Evolutionary conservation across 1,140 invertebrate genomes (phyloP).

Genomic region (Drosophila nebulosa): DNA sequence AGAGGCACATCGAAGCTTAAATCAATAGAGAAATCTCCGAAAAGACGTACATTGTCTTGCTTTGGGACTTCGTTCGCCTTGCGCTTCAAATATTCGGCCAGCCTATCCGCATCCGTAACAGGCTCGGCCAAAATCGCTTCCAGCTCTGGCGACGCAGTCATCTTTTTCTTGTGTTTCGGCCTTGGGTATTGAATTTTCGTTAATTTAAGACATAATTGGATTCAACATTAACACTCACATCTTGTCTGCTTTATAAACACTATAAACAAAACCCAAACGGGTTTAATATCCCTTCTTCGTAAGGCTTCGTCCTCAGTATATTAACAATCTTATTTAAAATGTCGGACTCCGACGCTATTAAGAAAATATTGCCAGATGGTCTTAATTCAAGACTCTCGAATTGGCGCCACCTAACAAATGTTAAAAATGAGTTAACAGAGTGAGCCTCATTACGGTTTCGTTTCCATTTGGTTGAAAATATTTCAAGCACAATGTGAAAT

Average conservation of each 20-base stretch:
- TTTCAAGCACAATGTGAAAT: too few species aligned
- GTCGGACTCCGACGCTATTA: background rate
- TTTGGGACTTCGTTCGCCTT: constrained; percentile 19
- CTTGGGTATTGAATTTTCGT: background rate
- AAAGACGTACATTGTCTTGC: background rate
- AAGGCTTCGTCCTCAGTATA: background rate
- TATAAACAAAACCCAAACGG: too few species aligned
- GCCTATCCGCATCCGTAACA: background rate
- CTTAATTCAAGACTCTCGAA: too few species aligned
- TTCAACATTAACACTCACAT: background rate
- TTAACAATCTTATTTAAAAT: background rate
- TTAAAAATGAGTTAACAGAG: background rate
- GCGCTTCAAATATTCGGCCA: constrained; percentile 21
- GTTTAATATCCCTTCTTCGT: background rate
- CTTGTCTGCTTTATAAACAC: background rate
- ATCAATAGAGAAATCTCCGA: constrained; percentile 34
- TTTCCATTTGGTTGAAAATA: background rate
- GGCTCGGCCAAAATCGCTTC: constrained; percentile 30
- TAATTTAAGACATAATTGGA: background rate
- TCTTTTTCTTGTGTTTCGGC: background rate
- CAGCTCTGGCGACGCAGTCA: constrained; percentile 16
- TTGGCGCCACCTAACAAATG: background rate
- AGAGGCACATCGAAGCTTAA: constrained; percentile 26
- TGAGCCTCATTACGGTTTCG: background rate
- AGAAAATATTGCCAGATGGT: background rate